phyloP scores from a whole-genome alignment of 2,888 invertebrate species.

The Caenorhabditis wallacei region DNA sequence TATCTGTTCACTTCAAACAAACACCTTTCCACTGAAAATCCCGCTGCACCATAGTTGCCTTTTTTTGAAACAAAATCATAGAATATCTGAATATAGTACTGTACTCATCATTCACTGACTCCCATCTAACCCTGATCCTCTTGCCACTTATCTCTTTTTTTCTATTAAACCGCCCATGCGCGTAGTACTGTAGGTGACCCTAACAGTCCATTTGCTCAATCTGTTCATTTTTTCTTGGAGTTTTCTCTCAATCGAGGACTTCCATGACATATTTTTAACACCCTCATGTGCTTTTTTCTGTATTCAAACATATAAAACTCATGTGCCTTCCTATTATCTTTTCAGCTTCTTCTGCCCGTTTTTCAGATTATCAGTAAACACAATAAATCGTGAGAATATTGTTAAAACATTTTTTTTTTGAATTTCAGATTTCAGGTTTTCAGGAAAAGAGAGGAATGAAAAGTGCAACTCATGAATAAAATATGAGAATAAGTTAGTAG shows the following conservation, averaged over 20 bases:
- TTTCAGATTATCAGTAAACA: slow-evolving; percentile 40
- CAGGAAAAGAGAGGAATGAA: neutral
- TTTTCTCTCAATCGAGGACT: slow-evolving; percentile 5
- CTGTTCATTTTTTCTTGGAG: slow-evolving; percentile 8
- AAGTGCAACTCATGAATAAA: slow-evolving; percentile 49
- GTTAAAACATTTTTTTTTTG: neutral
- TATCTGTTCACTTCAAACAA: slow-evolving; percentile 43
- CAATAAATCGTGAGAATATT: slow-evolving; percentile 57
- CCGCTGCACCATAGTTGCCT: slow-evolving; percentile 58
- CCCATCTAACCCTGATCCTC: slow-evolving; percentile 11
- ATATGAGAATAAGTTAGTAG: slow-evolving; percentile 72
- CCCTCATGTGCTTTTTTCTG: slow-evolving; percentile 27
- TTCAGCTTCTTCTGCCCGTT: neutral
- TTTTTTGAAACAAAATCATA: slow-evolving; percentile 21
- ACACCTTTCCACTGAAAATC: slow-evolving; percentile 15
- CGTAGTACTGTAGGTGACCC: slow-evolving; percentile 40
- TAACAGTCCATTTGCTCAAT: slow-evolving; percentile 49
- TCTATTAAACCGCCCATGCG: slow-evolving; percentile 49
- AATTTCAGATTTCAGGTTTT: slow-evolving; percentile 18
- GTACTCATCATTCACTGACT: too few relatives aligned
- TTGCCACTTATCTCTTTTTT: slow-evolving; percentile 31
- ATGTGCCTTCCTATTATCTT: slow-evolving; percentile 16
- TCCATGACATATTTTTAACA: slow-evolving; percentile 35
- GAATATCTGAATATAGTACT: slow-evolving; percentile 45
- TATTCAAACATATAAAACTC: slow-evolving; percentile 22